Conservation (phyloP, 1,140 invertebrate species). For the Brachionus rotundiformis region DNA sequence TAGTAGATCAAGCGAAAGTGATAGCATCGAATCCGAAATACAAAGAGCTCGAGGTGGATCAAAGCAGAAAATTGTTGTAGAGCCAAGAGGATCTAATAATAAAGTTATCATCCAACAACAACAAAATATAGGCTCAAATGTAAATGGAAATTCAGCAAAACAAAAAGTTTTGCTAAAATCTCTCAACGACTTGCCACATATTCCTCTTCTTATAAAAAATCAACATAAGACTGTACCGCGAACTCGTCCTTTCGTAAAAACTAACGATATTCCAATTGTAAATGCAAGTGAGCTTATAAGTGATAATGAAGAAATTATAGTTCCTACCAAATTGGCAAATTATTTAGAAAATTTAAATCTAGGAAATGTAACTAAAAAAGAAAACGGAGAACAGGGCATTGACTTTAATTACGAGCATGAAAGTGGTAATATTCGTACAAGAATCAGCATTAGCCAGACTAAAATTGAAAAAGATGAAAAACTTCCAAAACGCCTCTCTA, state of each 20-base stretch:
- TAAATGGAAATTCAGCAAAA: not conserved
- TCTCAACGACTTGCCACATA: not conserved
- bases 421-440: not conserved
- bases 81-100: not conserved
- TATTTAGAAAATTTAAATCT: not conserved
- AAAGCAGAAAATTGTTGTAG: not conserved
- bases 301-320: not conserved
- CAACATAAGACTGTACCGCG: too few relatives aligned
- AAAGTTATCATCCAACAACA: not conserved
- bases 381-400: not conserved
- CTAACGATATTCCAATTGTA: too few relatives aligned
- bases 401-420: slow-evolving; percentile 8
- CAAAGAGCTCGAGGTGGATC: not conserved
- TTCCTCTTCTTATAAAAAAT: not conserved
- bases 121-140: not conserved
- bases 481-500: not conserved
- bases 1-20: not conserved
- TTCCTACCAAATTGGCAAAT: not conserved
- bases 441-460: not conserved
- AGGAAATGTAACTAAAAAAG: not conserved
- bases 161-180: not conserved
- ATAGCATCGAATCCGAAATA: not conserved
- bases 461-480: not conserved
- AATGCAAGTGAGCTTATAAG: too few relatives aligned
- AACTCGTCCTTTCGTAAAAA: too few relatives aligned